Base-by-base conservation (phyloP, 2,888 invertebrate genomes). In the Drosophila parthenogenetica region DNA sequence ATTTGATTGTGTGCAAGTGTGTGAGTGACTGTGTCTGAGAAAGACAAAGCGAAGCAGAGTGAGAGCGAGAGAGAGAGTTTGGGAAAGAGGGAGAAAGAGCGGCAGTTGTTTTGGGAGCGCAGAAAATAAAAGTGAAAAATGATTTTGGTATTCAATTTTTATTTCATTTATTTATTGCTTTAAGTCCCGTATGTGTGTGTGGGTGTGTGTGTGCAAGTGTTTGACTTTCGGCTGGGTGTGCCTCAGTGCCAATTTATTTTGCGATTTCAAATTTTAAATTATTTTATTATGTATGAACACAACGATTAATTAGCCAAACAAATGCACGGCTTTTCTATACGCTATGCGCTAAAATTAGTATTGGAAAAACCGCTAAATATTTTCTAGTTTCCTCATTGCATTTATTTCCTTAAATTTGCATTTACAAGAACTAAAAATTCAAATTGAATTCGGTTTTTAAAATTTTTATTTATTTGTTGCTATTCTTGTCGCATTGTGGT, bases 51-150 rank as follows among this genome's bases (percentile, higher is more conserved):
- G 11, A 29, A 11, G 16, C 17, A 4, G 17, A 19, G 37, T 8
- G 53, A 10, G 50, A 40, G 14, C 5, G 13, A 16, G 17, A 13
- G 13, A 35, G 35, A 48, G 40, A 45, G 54, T 5, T 51, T 55
- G 42, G 22, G 42, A 59, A 22, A 14, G 17, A 29, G 59, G 45
- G 40, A 7, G 50, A 57, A 40, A 29, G 39, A 32, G 40, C 5
- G 29, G n/a, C 3, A 11, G 22, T 13, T 7, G 25, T 7, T 25
- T 25, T 25, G 13, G 35, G 58, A 45, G 50, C 7, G 51, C 59
- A 42, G 62, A 69, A 73, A 67, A 79, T 53, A 71, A 81, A 69
- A 81, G 79, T 78, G 79, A 69, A 75, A 73, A 70, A 79, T 79
- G 54, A 64, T 55, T 70, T 70, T 66, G 32, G 58, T 60, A 68